A percentile compares a stretch with the other conserved stretches of the same genome.
Evolutionary conservation across 2,113 vertebrate genomes (phyloP).

Genomic region (Neogobius melanostomus): DNA sequence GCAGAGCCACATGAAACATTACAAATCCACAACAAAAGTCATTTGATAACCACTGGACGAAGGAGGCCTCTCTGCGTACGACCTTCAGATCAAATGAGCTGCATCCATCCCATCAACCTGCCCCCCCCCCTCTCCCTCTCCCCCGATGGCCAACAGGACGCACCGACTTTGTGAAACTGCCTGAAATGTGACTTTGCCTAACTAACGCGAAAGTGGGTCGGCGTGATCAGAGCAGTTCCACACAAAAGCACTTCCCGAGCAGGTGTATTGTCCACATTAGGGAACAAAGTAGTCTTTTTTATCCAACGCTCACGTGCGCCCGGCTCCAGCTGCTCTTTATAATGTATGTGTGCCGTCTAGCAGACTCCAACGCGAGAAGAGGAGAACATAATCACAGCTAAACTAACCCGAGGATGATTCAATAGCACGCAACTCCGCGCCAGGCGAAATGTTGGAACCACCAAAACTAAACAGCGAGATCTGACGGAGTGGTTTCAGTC

Average conservation of each 20-base stretch:
- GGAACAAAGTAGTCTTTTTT: constrained; percentile 8
- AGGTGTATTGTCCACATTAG: constrained; percentile 4
- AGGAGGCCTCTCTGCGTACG: not conserved
- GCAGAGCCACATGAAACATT: no score
- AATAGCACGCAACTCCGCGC: constrained; percentile 46
- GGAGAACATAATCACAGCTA: constrained; percentile 33
- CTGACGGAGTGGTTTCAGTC: not conserved
- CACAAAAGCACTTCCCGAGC: not conserved
- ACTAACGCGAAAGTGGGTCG: constrained; percentile 2
- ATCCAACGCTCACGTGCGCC: not conserved
- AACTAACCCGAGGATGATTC: constrained; percentile 54
- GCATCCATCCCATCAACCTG: not conserved
- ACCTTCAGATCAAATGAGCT: not conserved
- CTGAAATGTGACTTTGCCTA: constrained; percentile 5
- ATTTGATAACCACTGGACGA: not conserved
- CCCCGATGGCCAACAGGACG: not conserved
- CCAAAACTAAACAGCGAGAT: constrained; percentile 14
- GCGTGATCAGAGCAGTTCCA: not conserved
- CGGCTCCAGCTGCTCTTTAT: constrained; percentile 15
- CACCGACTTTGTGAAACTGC: not conserved
- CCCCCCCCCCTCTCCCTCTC: not conserved
- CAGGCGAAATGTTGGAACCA: constrained; percentile 13
- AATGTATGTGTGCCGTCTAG: constrained; percentile 33
- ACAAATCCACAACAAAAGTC: no score
- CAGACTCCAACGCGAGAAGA: constrained; percentile 45